Conservation (phyloP, 2,797 vertebrate genomes). For the Meda fulgida region DNA sequence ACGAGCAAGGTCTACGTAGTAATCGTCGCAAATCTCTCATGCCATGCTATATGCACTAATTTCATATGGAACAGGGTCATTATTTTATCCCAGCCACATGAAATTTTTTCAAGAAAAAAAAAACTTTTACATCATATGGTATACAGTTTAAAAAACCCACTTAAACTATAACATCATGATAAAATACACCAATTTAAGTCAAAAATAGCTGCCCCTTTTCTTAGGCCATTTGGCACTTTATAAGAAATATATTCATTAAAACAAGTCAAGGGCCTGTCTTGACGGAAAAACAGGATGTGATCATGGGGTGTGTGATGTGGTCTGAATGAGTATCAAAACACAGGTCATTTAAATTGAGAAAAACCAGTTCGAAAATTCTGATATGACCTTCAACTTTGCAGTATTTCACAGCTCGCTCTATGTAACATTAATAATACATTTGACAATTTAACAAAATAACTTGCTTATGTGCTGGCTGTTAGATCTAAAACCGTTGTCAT, state of each 20-base stretch:
- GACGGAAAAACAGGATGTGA: not conserved
- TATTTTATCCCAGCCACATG: not conserved
- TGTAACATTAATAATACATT: slow-evolving; percentile 8
- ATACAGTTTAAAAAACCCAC: not conserved
- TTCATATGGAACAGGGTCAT: not conserved
- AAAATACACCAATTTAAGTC: not conserved
- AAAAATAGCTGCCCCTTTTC: slow-evolving; percentile 45
- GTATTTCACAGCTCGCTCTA: not conserved
- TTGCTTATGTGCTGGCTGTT: not conserved
- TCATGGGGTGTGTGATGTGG: not conserved
- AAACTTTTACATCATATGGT: not conserved
- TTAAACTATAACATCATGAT: not conserved
- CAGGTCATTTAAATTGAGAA: not conserved
- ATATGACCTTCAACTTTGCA: not conserved
- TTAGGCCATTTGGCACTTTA: slow-evolving; percentile 33
- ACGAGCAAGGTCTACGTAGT: slow-evolving; percentile 2
- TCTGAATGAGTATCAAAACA: not conserved
- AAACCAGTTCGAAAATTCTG: not conserved
- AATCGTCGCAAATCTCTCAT: not conserved
- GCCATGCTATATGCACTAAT: not conserved
- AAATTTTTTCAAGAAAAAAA: not conserved
- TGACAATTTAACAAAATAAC: not conserved
- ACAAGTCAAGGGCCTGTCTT: slow-evolving; percentile 10
- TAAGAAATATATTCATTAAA: not conserved
- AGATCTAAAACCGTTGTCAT: not conserved